phyloP scores from a whole-genome alignment of 2,888 invertebrate genomes.

The Altica lythri region DNA sequence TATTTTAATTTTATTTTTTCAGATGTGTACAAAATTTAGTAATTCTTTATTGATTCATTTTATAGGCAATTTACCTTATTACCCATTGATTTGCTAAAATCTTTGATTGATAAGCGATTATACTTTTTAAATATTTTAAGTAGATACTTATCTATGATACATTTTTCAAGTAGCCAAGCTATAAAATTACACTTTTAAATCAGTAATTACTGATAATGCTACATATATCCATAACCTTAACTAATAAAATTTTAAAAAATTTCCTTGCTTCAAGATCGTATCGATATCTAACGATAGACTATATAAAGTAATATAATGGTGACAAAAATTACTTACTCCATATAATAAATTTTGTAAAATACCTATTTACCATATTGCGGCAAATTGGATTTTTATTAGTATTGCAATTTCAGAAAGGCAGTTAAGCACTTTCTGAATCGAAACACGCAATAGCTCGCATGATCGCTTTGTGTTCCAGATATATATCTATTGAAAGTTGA shows the following conservation, averaged over 20 bases:
- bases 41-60: no score
- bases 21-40: no score
- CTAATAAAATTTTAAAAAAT: slow-evolving; percentile 11
- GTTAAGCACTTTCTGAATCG: slow-evolving; percentile 28
- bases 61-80: no score
- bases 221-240: background rate
- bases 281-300: slow-evolving; percentile 3
- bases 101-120: no score
- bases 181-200: no score
- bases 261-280: slow-evolving; percentile 11
- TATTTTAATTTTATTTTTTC: no score
- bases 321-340: slow-evolving; percentile 22
- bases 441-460: slow-evolving; percentile 31
- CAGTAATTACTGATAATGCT: no score
- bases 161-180: no score
- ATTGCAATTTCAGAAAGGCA: slow-evolving; percentile 28
- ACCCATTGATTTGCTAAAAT: no score
- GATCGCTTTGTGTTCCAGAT: slow-evolving; percentile 26
- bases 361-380: slow-evolving; percentile 24
- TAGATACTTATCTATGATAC: no score
- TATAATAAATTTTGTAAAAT: slow-evolving; percentile 25
- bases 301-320: slow-evolving; percentile 4
- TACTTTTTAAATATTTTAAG: no score
- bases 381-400: slow-evolving; percentile 28
- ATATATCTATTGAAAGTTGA: slow-evolving; percentile 22